Percentiles rank a stretch among this genome's conserved stretches.
Evolutionary conservation across 2,797 vertebrate genomes (phyloP).

Genomic region (Danio kyathit): DNA sequence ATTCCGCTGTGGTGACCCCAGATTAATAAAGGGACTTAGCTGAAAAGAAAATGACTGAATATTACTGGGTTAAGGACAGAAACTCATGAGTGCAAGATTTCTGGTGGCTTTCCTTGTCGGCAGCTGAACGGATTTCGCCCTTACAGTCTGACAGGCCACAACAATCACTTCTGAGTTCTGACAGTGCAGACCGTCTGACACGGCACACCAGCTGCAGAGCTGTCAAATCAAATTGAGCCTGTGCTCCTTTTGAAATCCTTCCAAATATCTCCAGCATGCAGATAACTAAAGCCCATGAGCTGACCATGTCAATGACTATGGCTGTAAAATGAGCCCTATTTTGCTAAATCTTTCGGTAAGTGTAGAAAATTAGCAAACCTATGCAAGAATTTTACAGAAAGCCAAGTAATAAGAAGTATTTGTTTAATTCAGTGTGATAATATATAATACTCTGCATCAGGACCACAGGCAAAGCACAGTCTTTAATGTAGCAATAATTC

Average conservation of each 20-base stretch:
- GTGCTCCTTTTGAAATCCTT: constrained; percentile 33
- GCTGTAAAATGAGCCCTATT: background rate
- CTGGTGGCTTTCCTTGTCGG: background rate
- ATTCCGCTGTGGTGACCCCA: no score
- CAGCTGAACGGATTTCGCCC: constrained; percentile 4
- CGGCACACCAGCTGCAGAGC: constrained; percentile 47
- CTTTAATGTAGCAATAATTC: background rate
- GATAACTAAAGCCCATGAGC: constrained; percentile 24
- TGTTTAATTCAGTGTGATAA: no score
- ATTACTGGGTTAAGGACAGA: background rate
- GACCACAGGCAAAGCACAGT: background rate
- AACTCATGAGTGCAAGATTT: background rate
- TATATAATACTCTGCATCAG: no score
- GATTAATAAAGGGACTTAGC: no score
- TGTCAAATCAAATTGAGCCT: constrained; percentile 54
- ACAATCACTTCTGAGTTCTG: constrained; percentile 46
- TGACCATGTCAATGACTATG: background rate
- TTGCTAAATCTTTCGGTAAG: background rate
- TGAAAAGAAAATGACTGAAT: no score
- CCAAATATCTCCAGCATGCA: constrained; percentile 15
- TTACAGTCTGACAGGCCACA: constrained; percentile 27
- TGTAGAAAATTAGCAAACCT: background rate
- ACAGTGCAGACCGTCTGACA: constrained; percentile 41
- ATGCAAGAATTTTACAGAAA: background rate
- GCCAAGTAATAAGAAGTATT: no score